Percentiles rank a stretch among this genome's conserved stretches.
Conservation (phyloP, 2,888 invertebrate genomes). For the Callyntrura guangdongensis region DNA sequence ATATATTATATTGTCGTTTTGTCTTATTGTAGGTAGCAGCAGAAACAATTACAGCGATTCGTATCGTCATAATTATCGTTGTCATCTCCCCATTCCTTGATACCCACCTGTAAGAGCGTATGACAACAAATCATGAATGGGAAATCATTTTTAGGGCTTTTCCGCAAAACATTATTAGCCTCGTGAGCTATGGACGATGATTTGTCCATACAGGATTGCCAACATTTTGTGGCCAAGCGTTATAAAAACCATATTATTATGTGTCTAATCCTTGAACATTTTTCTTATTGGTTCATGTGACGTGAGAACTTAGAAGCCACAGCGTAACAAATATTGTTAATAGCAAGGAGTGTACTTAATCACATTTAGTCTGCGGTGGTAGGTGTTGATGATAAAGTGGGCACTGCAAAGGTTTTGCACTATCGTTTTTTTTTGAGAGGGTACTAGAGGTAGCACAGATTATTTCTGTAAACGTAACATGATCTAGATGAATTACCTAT, state of each 20-base stretch:
- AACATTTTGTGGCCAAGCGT: conserved; percentile 7
- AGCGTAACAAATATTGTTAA: background rate
- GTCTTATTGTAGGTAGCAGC: too few species aligned
- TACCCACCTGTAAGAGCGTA: too few species aligned
- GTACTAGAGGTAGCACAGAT: background rate
- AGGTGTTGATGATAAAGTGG: conserved; percentile 41
- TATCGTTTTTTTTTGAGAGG: background rate
- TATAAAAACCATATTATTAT: background rate
- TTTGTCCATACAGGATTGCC: background rate
- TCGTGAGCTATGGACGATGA: background rate
- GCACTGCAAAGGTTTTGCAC: conserved; percentile 66
- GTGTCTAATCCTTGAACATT: background rate
- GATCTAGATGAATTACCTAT: background rate
- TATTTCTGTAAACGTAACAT: background rate
- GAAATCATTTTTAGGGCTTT: conserved; percentile 28
- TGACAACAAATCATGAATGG: too few species aligned
- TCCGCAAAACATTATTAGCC: background rate
- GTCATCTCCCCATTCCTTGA: too few species aligned
- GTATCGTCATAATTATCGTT: too few species aligned
- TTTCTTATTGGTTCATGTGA: background rate
- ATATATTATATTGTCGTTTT: too few species aligned
- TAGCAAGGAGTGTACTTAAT: background rate
- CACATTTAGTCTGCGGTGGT: too few species aligned
- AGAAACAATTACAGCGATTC: too few species aligned
- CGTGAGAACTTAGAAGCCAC: background rate